Conservation (phyloP, 2,797 vertebrate genomes). For the Sciurus vulgaris region DNA sequence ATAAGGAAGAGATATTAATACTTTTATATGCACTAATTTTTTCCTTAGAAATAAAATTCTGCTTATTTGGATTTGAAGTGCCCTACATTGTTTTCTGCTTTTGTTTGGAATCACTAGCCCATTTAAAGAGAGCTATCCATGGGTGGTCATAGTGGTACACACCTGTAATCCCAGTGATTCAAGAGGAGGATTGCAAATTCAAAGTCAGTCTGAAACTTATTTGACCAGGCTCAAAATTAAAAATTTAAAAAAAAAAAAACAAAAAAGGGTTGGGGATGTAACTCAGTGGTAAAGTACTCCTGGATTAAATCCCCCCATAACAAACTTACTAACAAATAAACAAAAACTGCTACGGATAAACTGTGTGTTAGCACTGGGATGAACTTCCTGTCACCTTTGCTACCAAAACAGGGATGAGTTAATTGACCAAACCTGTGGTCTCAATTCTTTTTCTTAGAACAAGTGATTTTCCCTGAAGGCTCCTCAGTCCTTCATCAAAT, state of each 20-base stretch:
- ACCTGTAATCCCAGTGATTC: no score
- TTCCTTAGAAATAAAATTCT: neutral
- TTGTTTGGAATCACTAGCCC: neutral
- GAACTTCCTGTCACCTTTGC: neutral
- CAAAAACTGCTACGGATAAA: neutral
- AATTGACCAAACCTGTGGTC: neutral
- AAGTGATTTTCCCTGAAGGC: no score
- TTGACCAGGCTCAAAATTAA: no score
- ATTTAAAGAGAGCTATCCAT: neutral
- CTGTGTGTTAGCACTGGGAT: neutral
- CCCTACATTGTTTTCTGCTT: neutral
- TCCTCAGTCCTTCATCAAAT: neutral
- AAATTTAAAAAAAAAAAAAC: no score
- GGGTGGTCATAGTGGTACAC: no score
- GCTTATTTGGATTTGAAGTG: neutral
- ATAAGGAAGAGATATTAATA: neutral
- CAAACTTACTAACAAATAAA: neutral
- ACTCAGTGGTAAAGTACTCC: no score
- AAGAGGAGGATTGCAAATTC: no score
- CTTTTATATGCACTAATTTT: neutral
- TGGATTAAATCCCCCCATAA: no score
- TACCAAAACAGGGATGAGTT: neutral
- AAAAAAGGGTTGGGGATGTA: no score
- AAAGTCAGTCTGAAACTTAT: no score
- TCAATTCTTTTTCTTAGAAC: neutral